Base-by-base conservation (phyloP, 2,797 vertebrate species). In the Oryzias dopingdopingensis region DNA sequence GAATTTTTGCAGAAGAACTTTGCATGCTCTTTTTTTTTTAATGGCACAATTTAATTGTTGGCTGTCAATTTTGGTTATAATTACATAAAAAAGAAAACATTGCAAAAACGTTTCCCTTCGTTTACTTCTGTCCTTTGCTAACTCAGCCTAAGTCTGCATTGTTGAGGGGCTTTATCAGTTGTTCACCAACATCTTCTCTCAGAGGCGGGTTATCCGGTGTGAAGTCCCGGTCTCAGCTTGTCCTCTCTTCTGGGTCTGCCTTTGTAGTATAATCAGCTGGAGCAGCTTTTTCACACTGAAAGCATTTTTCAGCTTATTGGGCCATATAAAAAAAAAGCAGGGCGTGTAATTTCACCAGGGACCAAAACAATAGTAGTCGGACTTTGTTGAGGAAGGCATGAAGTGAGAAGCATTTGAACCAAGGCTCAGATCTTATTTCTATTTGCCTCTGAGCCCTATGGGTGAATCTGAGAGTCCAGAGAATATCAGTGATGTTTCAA, bases 271-370 rank as follows among this genome's bases (percentile, higher is more conserved):
- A 74, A 76, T 72, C 54, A 70, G 51, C 61, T 3, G 1, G 41
- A 68, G 61, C 49, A 37, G 60, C 49, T 32, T 60, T 72, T 64
- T 50, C 29, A 56, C 55, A 65, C 50, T 18, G 4, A 44, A 65
- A 72, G 60, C 47, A 24, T 40, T 79, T 70, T 67, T 72, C 63
- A 70, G 51, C 59, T 74, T 70, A 79, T 74, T 77, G 60, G 65
- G 52, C 61, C 15, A 18, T 65, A 64, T 13, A 4, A 2, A 37
- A 37, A 37, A 37, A 37, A 81, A 66, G 65, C 2, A 45, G 53
- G 49, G 52, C 4, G 14, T 72, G 54, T 72, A 77, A 82, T 79
- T 82, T 72, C 70, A 67, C 67, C 49, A 18, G 72, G 78, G 74
- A 75, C 47, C 53, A 42, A 73, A 76, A 64, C 80, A 76, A 68